Conservation (phyloP, 2,888 invertebrate species). For the Sceliomorpha sp. region DNA sequence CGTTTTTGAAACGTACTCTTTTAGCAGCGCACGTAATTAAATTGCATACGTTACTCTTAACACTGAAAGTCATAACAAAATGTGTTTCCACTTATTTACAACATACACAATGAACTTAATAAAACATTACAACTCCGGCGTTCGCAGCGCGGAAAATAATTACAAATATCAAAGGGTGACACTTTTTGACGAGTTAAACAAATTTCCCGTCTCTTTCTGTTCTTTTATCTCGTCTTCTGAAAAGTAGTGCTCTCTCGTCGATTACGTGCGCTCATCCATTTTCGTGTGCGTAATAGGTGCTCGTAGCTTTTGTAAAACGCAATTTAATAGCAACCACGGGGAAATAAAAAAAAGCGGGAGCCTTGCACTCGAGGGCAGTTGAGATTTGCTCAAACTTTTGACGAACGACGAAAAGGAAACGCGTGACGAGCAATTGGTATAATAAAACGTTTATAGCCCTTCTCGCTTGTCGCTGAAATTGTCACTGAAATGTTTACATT, state of each 20-base stretch:
- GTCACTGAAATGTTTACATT: too few relatives aligned
- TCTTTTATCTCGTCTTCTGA: background rate
- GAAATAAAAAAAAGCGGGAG: constrained; percentile 18
- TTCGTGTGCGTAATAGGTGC: constrained; percentile 17
- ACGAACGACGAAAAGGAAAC: constrained; percentile 12
- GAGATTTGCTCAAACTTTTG: constrained; percentile 7
- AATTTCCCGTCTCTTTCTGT: constrained; percentile 9
- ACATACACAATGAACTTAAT: too few relatives aligned
- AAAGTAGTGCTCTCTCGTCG: constrained; percentile 4
- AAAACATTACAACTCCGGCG: too few relatives aligned
- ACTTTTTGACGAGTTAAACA: constrained; percentile 13
- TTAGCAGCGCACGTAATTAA: too few relatives aligned
- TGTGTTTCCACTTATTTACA: too few relatives aligned
- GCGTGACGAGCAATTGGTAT: constrained; percentile 20
- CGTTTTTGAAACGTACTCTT: too few relatives aligned
- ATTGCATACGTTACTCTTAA: too few relatives aligned
- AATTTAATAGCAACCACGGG: constrained; percentile 21
- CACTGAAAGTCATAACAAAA: too few relatives aligned
- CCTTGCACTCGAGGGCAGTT: constrained; percentile 12
- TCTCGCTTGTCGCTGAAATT: too few relatives aligned
- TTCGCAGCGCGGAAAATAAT: too few relatives aligned
- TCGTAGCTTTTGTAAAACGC: constrained; percentile 17
- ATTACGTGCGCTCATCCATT: constrained; percentile 17
- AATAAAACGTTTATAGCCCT: too few relatives aligned
- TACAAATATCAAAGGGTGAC: background rate